A percentile compares a stretch with the other conserved stretches of the same genome.
These are phyloP conservation scores for Ariolimax columbianus DNA, from an alignment of 2,888 invertebrate species.

Conservation along the genomic window DNA sequence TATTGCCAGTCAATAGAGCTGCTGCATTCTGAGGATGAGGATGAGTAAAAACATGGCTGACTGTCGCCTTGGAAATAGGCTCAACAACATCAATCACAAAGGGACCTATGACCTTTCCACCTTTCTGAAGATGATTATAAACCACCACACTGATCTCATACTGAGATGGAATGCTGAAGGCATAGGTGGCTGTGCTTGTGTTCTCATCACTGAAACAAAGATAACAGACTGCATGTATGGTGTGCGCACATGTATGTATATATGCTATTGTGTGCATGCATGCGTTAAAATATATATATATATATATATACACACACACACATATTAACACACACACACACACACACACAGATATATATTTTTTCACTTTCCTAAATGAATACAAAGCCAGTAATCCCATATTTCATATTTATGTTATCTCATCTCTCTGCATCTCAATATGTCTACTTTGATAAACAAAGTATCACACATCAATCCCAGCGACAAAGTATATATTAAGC, in stretches of 20 bases:
- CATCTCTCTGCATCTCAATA: too few relatives aligned
- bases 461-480: too few relatives aligned
- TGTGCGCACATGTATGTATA: background rate
- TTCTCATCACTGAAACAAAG: slow-evolving; percentile 57
- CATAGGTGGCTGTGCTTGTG: slow-evolving; percentile 63
- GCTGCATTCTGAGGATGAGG: background rate
- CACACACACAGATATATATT: too few relatives aligned
- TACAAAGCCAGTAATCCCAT: too few relatives aligned
- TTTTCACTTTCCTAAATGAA: too few relatives aligned
- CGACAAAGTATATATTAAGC: too few relatives aligned
- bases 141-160: slow-evolving; percentile 66
- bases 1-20: background rate
- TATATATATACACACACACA: too few relatives aligned
- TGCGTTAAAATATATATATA: too few relatives aligned
- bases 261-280: background rate
- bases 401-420: too few relatives aligned
- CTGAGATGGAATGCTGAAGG: slow-evolving; percentile 59
- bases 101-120: slow-evolving; percentile 60
- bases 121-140: slow-evolving; percentile 64
- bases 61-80: slow-evolving; percentile 59
- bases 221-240: background rate
- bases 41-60: slow-evolving; percentile 50
- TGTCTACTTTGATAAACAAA: too few relatives aligned
- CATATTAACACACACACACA: too few relatives aligned
- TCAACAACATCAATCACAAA: slow-evolving; percentile 66